Percentiles rank a stretch among this genome's conserved stretches.
These are phyloP conservation scores for Cryptomyrus ogoouensis DNA, from an alignment of 2,113 vertebrate species.

Conservation along the genomic window DNA sequence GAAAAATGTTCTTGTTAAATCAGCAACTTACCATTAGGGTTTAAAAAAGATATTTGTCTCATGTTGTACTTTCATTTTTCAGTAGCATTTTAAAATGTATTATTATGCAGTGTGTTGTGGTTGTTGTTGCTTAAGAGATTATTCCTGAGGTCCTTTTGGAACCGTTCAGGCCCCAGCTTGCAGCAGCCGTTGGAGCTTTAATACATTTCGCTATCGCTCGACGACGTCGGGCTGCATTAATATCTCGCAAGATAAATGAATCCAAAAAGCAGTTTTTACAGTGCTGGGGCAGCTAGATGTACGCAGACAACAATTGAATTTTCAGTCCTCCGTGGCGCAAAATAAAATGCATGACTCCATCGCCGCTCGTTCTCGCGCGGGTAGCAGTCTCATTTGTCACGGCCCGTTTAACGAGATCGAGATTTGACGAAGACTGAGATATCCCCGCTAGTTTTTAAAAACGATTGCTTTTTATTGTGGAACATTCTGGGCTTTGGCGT, in stretches of 20 bases:
- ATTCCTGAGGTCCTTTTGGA: background rate
- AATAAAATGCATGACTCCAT: conserved; percentile 2
- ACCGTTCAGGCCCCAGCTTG: background rate
- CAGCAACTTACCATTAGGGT: background rate
- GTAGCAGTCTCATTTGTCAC: background rate
- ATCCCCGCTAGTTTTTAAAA: background rate
- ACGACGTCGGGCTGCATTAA: background rate
- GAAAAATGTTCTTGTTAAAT: background rate
- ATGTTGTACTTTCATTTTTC: background rate
- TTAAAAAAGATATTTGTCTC: background rate
- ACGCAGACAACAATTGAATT: conserved; percentile 7
- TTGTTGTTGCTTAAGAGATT: background rate
- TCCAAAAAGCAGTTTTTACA: background rate
- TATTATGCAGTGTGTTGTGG: background rate
- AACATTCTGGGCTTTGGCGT: background rate
- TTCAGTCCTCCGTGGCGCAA: background rate
- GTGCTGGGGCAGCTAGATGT: background rate
- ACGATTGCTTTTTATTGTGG: background rate
- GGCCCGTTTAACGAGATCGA: background rate
- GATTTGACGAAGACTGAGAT: background rate
- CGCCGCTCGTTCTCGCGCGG: background rate
- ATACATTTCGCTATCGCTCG: background rate
- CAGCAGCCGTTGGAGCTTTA: background rate
- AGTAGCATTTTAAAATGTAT: background rate
- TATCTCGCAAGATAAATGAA: conserved; percentile 1